Percentiles rank a stretch among this genome's conserved stretches.
Conservation (phyloP, 2,888 invertebrate genomes). For the Xestia xanthographa region DNA sequence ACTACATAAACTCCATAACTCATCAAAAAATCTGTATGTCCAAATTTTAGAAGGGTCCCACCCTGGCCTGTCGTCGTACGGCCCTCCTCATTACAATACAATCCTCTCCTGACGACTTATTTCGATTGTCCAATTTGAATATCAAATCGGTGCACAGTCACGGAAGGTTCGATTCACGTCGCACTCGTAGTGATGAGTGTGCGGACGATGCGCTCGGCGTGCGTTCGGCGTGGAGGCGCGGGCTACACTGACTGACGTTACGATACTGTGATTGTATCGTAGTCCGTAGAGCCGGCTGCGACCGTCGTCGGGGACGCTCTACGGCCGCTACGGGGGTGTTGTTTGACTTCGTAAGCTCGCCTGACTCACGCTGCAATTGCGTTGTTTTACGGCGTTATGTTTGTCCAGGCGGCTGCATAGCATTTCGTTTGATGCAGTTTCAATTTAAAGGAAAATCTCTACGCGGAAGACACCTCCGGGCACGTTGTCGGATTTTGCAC, state of each 20-base stretch:
- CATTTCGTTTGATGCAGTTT: slow-evolving; percentile 62
- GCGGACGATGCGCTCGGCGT: slow-evolving; percentile 79
- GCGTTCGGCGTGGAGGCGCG: slow-evolving; percentile 75
- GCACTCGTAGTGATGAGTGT: slow-evolving; percentile 64
- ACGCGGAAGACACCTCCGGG: slow-evolving; percentile 66
- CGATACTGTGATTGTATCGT: slow-evolving; percentile 64
- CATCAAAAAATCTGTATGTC: slow-evolving; percentile 63
- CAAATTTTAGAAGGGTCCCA: slow-evolving; percentile 61
- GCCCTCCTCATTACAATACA: slow-evolving; percentile 80
- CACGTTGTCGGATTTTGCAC: slow-evolving; percentile 69
- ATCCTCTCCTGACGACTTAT: slow-evolving; percentile 78
- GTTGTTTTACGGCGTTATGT: slow-evolving; percentile 53
- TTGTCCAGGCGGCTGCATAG: slow-evolving; percentile 60
- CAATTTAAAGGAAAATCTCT: slow-evolving; percentile 71
- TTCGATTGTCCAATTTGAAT: slow-evolving; percentile 80
- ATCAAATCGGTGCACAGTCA: slow-evolving; percentile 78
- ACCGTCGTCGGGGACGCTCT: slow-evolving; percentile 68
- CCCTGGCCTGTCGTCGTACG: slow-evolving; percentile 65
- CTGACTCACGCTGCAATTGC: slow-evolving; percentile 71
- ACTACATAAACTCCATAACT: slow-evolving; percentile 77
- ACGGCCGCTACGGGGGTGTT: slow-evolving; percentile 85
- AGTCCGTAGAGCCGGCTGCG: slow-evolving; percentile 68
- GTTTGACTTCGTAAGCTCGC: slow-evolving; percentile 82
- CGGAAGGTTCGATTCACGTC: slow-evolving; percentile 74
- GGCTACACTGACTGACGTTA: slow-evolving; percentile 76